Evolutionary conservation across 2,888 invertebrate genomes (phyloP), one percentile per base, ranked within the genome.

Genomic region (Protodeltote pygarga): DNA sequence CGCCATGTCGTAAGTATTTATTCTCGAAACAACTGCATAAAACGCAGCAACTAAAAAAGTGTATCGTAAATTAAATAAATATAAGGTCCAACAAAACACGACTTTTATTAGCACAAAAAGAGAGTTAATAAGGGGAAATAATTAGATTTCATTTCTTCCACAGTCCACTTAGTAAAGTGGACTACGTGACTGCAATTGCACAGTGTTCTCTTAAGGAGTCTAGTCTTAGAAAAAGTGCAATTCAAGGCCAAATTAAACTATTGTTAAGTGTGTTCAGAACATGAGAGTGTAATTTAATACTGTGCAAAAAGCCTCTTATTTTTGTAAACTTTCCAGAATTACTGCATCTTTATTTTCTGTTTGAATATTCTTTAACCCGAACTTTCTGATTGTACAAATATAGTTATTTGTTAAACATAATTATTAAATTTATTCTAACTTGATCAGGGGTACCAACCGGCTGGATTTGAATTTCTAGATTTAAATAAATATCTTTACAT

Each of bases 91-190:
- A 4, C 14, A 9, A 46, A 25, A 40, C 28, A 40, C 15, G 32
- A 27, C 19, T 47, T 27, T 33, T 34, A 27, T 47, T 37, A 32
- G 24, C 10, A 34, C 4, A 46, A 33, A 38, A 49, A 59, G n/a
- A 33, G 32, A 20, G 25, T 37, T 46, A 41, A 49, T 23, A 49
- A 44, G 19, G 41, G 44, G 13, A 64, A 58, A 53, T 50, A 64
- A 64, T 64, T 64, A 64, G 64, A 67, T 64, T 64, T 67, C 41
- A 59, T 67, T 64, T 59, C 68, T 67, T 67, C 59, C 42, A 38
- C 52, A 53, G 65, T 64, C 54, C 65, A 53, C 53, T 64, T 47
- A 50, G 35, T 59, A 48, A 64, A 64, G 53, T 67, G 53, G 31
- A 9, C 21, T 41, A 64, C 64, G 64, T 64, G 68, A 59, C 64